Evolutionary conservation across 2,797 vertebrate species (phyloP).

Genomic region (Spea hammondii): DNA sequence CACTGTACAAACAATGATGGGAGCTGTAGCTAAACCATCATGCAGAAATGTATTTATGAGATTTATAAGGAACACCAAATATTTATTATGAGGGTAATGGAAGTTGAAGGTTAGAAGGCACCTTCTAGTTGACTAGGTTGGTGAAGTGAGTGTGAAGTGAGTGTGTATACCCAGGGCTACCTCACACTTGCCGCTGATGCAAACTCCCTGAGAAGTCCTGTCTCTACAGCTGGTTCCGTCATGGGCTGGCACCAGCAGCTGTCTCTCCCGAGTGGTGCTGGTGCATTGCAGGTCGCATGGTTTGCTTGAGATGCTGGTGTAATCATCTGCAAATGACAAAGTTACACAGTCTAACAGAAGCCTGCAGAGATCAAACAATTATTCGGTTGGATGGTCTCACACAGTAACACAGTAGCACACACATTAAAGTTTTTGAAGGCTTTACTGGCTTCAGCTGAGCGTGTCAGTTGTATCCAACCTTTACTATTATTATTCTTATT

Average conservation of each 20-base stretch:
- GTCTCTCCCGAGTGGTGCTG: conserved; percentile 79
- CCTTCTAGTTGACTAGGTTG: too few species aligned
- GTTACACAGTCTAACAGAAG: background rate
- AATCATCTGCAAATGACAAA: conserved; percentile 74
- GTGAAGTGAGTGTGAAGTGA: background rate
- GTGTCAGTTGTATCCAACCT: background rate
- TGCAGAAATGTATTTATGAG: too few species aligned
- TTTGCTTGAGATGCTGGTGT: conserved; percentile 90
- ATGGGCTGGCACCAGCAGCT: conserved; percentile 81
- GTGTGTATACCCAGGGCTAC: conserved; percentile 60
- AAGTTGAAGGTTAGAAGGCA: too few species aligned
- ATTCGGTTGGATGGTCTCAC: background rate
- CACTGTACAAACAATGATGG: too few species aligned
- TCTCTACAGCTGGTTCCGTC: conserved; percentile 86
- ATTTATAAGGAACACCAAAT: too few species aligned
- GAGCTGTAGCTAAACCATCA: too few species aligned
- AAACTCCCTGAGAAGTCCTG: conserved; percentile 78
- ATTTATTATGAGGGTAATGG: too few species aligned
- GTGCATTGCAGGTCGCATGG: conserved; percentile 89
- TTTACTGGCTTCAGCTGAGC: background rate
- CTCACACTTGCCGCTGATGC: conserved; percentile 85
- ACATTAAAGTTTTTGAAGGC: background rate
- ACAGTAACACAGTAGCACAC: background rate
- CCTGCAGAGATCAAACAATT: background rate
- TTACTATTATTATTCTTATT: background rate